A percentile compares a stretch with the other conserved stretches of the same genome.
These are phyloP conservation scores for Lagorchestes hirsutus DNA, from an alignment of 2,797 vertebrate genomes.

Conservation along the genomic window DNA sequence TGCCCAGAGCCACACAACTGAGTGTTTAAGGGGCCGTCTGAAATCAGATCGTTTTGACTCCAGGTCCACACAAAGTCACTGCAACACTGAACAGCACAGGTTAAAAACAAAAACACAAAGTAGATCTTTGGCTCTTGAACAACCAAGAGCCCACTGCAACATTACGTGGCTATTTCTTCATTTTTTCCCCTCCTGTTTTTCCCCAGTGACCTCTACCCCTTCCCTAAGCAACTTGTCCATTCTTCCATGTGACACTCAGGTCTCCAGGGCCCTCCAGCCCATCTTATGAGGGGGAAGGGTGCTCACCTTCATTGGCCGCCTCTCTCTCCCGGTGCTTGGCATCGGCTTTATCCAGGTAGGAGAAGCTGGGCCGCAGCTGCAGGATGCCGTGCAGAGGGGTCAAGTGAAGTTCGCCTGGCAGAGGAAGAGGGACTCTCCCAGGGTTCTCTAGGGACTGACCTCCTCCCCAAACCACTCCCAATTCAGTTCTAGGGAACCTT, in stretches of 20 bases:
- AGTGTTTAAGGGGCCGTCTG: neutral
- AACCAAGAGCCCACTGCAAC: neutral
- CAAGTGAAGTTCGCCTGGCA: constrained; percentile 95
- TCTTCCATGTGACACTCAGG: neutral
- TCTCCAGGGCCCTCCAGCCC: neutral
- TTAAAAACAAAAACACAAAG: neutral
- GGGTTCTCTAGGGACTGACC: constrained; percentile 5
- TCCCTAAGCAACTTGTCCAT: neutral
- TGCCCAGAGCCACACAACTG: neutral
- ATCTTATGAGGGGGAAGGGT: neutral
- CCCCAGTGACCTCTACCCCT: neutral
- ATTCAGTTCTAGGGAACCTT: neutral
- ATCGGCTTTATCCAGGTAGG: constrained; percentile 97
- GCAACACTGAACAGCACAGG: neutral
- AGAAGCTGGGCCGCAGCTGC: constrained; percentile 97
- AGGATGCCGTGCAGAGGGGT: constrained; percentile 97
- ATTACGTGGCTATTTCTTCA: neutral
- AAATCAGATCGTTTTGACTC: neutral
- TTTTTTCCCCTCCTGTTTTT: neutral
- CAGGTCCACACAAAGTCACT: neutral
- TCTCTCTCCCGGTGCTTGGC: constrained; percentile 96
- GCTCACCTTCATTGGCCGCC: constrained; percentile 94
- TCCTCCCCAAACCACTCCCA: neutral
- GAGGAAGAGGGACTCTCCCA: constrained; percentile 54
- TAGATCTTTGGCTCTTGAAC: neutral